These are phyloP conservation scores for Dolichoris vasculosae DNA, from an alignment of 1,140 invertebrate genomes.

Conservation along the genomic window DNA sequence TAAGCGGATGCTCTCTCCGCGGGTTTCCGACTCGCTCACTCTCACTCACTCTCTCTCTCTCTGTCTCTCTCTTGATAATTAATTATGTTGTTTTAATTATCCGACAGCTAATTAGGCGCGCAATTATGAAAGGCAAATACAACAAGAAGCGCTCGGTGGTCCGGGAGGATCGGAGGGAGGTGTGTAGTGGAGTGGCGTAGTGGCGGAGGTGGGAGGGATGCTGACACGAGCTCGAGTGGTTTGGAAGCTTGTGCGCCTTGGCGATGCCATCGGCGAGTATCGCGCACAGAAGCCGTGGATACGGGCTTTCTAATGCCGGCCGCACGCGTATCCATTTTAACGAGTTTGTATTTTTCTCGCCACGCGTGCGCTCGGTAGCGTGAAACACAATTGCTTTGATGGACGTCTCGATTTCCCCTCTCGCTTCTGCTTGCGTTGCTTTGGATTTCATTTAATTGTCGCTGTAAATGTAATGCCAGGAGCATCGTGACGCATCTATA, in stretches of 20 bases:
- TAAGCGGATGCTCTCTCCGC: background rate
- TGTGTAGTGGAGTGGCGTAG: too few species aligned
- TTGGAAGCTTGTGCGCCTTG: constrained; percentile 5
- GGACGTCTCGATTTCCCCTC: background rate
- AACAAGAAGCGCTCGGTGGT: constrained; percentile 53
- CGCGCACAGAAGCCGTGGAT: too few species aligned
- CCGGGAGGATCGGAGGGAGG: background rate
- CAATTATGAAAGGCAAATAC: constrained; percentile 64
- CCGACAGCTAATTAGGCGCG: constrained; percentile 64
- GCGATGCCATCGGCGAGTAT: constrained; percentile 10
- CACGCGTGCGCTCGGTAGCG: background rate
- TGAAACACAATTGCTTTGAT: background rate
- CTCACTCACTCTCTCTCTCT: background rate
- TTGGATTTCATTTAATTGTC: background rate
- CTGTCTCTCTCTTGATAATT: constrained; percentile 58
- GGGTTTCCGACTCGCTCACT: background rate
- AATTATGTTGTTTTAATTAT: constrained; percentile 66
- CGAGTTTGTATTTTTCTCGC: background rate
- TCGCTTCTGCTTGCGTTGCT: background rate
- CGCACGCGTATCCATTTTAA: constrained; percentile 11
- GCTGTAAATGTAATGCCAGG: background rate
- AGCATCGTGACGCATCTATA: background rate
- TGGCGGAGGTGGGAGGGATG: background rate
- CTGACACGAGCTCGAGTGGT: constrained; percentile 27
- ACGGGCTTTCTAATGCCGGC: background rate